Conservation (phyloP, 2,888 invertebrate species). For the Monopis laevigella region DNA sequence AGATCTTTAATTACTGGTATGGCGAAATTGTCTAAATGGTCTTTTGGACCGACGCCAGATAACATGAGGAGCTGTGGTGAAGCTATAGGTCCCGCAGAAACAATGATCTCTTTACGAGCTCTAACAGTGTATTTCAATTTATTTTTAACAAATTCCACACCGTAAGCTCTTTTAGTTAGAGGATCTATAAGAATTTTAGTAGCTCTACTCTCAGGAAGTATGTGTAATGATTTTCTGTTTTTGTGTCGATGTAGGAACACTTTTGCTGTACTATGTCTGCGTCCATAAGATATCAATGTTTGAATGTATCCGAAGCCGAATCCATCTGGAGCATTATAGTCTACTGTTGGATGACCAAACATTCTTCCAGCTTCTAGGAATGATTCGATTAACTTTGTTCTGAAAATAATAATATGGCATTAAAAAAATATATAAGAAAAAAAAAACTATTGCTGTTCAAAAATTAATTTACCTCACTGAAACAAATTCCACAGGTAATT, state of each 20-base stretch:
- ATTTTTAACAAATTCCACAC: conserved; percentile 72
- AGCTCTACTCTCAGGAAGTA: conserved; percentile 71
- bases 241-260: conserved; percentile 71
- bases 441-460: background rate
- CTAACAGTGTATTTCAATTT: conserved; percentile 49
- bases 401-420: conserved; percentile 24
- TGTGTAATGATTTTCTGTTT: conserved; percentile 71
- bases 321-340: conserved; percentile 72
- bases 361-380: conserved; percentile 71
- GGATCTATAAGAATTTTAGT: conserved; percentile 74
- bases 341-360: conserved; percentile 72
- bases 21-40: conserved; percentile 59
- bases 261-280: conserved; percentile 72
- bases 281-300: conserved; percentile 66
- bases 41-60: conserved; percentile 73
- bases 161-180: conserved; percentile 69
- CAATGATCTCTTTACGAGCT: conserved; percentile 82
- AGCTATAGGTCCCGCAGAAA: conserved; percentile 88
- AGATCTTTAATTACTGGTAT: conserved; percentile 71
- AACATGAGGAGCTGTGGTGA: conserved; percentile 92
- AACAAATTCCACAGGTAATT: conserved; percentile 69
- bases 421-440: background rate
- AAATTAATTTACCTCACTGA: conserved; percentile 43
- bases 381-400: conserved; percentile 45
- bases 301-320: conserved; percentile 75